phyloP scores from a whole-genome alignment of 2,113 vertebrate genomes.

The Sciurus niger region DNA sequence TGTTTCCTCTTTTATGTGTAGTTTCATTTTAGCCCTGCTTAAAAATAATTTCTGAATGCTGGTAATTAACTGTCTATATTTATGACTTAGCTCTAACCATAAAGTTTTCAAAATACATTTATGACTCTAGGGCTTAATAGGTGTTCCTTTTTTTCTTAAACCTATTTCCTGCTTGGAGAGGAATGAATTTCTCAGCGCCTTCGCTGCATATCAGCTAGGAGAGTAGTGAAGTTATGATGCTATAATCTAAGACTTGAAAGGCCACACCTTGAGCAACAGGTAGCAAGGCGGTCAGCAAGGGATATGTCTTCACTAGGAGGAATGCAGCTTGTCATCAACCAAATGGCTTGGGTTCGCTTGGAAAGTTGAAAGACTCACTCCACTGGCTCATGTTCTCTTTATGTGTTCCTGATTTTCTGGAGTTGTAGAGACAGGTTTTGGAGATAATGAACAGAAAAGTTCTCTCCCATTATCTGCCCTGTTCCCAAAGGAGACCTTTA shows the following conservation, averaged over 20 bases:
- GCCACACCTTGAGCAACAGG: not conserved
- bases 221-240: not conserved
- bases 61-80: constrained; percentile 55
- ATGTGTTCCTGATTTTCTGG: not conserved
- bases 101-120: constrained; percentile 60
- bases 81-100: constrained; percentile 44
- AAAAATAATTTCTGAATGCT: constrained; percentile 64
- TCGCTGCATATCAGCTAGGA: not conserved
- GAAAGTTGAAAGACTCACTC: not conserved
- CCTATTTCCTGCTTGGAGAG: not conserved
- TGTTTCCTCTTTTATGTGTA: constrained; percentile 54
- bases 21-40: constrained; percentile 61
- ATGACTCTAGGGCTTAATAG: constrained; percentile 34
- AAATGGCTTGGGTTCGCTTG: not conserved
- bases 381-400: constrained; percentile 20
- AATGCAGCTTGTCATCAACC: not conserved
- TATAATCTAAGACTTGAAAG: not conserved
- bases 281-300: not conserved
- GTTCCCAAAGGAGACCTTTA: not conserved
- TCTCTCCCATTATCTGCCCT: not conserved
- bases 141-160: not conserved
- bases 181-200: not conserved
- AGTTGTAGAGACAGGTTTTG: not conserved
- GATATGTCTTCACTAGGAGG: not conserved
- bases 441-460: not conserved